phyloP scores from a whole-genome alignment of 2,113 vertebrate genomes.

The Elaphurus davidianus region DNA sequence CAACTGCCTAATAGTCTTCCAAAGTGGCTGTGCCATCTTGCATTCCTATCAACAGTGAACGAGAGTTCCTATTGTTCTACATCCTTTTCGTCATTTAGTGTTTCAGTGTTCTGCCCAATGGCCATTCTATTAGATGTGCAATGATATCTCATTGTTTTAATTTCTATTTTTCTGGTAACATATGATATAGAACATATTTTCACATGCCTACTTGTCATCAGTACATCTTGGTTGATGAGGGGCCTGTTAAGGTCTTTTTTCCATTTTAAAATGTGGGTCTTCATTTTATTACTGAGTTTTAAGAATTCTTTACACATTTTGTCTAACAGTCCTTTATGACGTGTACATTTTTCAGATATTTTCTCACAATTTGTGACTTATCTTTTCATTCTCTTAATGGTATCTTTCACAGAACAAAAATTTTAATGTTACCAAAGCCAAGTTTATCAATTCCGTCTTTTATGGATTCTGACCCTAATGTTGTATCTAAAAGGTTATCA shows the following conservation, averaged over 20 bases:
- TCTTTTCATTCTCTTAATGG: neutral
- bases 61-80: neutral
- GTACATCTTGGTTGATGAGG: neutral
- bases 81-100: neutral
- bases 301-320: neutral
- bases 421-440: neutral
- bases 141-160: neutral
- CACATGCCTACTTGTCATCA: neutral
- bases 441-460: neutral
- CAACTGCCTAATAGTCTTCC: neutral
- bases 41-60: neutral
- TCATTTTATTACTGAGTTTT: neutral
- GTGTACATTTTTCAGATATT: neutral
- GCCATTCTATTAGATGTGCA: neutral
- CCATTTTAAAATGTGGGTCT: neutral
- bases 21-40: neutral
- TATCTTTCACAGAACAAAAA: neutral
- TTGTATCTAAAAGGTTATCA: neutral
- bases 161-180: neutral
- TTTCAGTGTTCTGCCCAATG: neutral
- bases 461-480: neutral
- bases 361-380: neutral
- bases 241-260: neutral
- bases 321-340: neutral
- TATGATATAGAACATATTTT: neutral